Evolutionary conservation across 2,888 invertebrate genomes (phyloP).

Genomic region (Hypercompe scribonia): DNA sequence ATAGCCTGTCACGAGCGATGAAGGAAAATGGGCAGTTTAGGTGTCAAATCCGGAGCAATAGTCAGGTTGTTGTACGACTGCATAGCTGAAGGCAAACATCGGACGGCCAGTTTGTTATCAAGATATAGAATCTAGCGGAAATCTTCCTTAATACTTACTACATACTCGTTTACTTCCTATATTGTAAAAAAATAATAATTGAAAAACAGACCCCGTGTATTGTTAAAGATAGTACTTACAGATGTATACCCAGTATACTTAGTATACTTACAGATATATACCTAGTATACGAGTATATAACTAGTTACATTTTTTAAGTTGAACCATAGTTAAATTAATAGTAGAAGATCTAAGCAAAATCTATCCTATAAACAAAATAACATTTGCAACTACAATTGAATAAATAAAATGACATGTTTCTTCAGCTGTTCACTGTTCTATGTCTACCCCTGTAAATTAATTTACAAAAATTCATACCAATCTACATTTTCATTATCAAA

Average conservation of each 20-base stretch:
- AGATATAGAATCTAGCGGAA: not conserved
- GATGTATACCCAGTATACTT: too few relatives aligned
- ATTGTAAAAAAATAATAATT: too few relatives aligned
- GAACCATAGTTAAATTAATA: too few relatives aligned
- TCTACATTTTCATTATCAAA: not conserved
- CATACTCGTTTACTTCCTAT: not conserved
- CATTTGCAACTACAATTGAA: not conserved
- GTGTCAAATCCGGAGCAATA: slow-evolving; percentile 7
- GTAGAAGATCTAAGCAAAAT: too few relatives aligned
- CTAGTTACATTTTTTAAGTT: too few relatives aligned
- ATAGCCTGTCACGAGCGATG: slow-evolving; percentile 9
- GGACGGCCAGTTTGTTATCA: not conserved
- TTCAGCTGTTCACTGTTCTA: not conserved
- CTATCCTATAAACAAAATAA: too few relatives aligned
- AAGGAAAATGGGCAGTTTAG: slow-evolving; percentile 5
- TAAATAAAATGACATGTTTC: not conserved
- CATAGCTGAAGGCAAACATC: slow-evolving; percentile 3
- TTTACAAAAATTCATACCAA: not conserved
- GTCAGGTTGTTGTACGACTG: slow-evolving; percentile 7
- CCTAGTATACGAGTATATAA: too few relatives aligned
- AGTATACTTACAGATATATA: too few relatives aligned
- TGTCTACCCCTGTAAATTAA: not conserved
- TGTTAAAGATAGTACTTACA: too few relatives aligned
- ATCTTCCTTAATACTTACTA: not conserved
- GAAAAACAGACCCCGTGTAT: too few relatives aligned